These are phyloP conservation scores for Astropecten irregularis DNA, from an alignment of 53 echinoderm and acorn worm species.

Conservation along the genomic window DNA sequence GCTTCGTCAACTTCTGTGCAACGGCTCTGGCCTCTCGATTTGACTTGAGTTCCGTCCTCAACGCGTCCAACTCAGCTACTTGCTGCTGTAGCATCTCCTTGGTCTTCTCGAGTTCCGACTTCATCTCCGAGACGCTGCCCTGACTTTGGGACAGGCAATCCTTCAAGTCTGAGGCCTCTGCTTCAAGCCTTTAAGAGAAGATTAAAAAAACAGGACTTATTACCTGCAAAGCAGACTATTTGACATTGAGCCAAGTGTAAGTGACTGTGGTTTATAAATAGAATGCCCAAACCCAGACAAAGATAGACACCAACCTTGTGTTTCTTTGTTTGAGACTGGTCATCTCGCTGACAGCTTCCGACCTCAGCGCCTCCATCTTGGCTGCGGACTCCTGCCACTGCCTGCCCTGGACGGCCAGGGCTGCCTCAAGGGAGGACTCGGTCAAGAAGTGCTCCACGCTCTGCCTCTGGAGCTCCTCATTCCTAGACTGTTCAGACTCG, in stretches of 20 bases:
- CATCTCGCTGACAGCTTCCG: neutral
- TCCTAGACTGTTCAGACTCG: neutral
- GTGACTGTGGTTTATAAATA: no score
- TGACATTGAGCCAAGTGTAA: no score
- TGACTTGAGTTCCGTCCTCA: neutral
- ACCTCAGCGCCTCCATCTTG: neutral
- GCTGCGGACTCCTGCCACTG: constrained; percentile 22
- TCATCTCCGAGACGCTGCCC: neutral
- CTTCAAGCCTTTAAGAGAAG: neutral
- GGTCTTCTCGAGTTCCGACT: constrained; percentile 2
- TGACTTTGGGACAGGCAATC: neutral
- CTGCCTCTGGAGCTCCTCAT: constrained; percentile 13
- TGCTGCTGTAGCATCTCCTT: neutral
- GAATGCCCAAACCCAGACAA: no score
- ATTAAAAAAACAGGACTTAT: no score
- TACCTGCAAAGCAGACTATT: no score
- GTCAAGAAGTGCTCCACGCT: constrained; percentile 13
- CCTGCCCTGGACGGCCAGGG: constrained; percentile 29
- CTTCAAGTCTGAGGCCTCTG: neutral
- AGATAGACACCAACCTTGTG: constrained; percentile 22
- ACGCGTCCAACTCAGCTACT: neutral
- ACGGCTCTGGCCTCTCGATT: constrained; percentile 1
- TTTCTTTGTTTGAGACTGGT: neutral
- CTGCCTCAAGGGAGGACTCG: constrained; percentile 33
- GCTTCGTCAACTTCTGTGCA: constrained; percentile 5